Evolutionary conservation across 2,113 vertebrate species (phyloP).

Genomic region (Nipponia nippon): DNA sequence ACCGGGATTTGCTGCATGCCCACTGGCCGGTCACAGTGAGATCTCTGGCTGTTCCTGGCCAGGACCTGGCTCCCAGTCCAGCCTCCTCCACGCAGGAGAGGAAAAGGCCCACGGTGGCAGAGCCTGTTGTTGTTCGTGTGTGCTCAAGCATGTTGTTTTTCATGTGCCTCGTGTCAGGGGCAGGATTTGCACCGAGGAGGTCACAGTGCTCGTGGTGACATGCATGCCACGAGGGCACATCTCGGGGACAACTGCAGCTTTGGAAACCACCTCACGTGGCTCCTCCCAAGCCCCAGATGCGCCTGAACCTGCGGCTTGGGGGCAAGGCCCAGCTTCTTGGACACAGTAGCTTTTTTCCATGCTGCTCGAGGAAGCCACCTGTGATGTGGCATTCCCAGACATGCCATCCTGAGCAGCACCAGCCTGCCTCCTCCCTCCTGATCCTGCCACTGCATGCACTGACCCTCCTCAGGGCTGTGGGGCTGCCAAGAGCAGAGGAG

Average conservation of each 20-base stretch:
- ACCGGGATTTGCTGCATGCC: not conserved
- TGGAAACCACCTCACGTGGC: not conserved
- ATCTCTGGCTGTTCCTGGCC: not conserved
- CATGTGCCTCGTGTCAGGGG: not conserved
- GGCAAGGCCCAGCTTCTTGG: not conserved
- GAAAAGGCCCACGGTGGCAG: not conserved
- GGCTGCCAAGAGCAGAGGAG: not conserved
- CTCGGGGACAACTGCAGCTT: not conserved
- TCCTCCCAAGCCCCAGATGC: not conserved
- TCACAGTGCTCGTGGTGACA: accelerated
- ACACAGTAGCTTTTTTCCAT: not conserved
- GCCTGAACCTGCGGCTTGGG: not conserved
- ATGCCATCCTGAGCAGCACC: not conserved
- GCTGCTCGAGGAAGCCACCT: not conserved
- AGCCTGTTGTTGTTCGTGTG: not conserved
- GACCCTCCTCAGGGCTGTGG: not conserved
- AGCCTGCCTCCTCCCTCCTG: not conserved
- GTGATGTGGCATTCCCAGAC: not conserved
- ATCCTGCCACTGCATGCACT: not conserved
- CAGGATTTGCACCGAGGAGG: not conserved
- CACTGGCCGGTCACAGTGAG: not conserved
- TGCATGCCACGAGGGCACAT: not conserved
- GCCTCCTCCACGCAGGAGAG: not conserved
- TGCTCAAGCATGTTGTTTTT: not conserved
- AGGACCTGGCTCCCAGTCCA: not conserved